Base-by-base conservation (phyloP, 2,888 invertebrate genomes). In the Caradrina clavipalpis region DNA sequence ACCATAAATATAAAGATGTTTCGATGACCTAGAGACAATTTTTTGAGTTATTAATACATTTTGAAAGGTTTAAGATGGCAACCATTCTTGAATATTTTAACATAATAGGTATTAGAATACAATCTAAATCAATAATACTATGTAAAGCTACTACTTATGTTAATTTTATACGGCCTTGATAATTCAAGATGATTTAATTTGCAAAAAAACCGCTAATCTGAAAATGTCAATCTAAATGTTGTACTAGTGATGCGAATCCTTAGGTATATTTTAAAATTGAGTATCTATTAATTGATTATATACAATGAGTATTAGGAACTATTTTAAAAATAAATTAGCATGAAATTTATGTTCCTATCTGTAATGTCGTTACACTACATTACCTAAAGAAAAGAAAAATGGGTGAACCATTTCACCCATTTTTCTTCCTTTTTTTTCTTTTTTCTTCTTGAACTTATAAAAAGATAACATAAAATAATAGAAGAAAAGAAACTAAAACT, bases 81-180 rank as follows among this genome's bases (percentile, higher is more conserved):
- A 8, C 10, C 0, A 21, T 45, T 53, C 5, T 61, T 51, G 11
- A 17, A 31, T 55, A 70, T 53, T 47, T 53, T 39, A 22, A 51
- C 4, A 15, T n/a, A 47, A 39, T 54, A 50, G 1, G 11, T 47
- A 51, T 22, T 57, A 8, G 54, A 51, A 63, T 55, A 61, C 1
- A 54, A 0, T 10, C 1, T 54, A 51, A 62, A 57, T 60, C 1
- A 63, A 57, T 50, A 39, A 50, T 58, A 64, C 11, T 15, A 45
- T 59, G 39, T 22, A 49, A 70, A 67, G 64, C 49, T 22, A 64
- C 21, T 50, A 61, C 57, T 59, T 73, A 82, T 81, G 79, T 63
- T 79, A 78, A 84, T 78, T 26, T 63, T 42, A 74, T 62, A 53
- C 71, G 83, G 69, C 92, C 91, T 91, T 92, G 90, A 89, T 87